A percentile compares a stretch with the other conserved stretches of the same genome.
phyloP scores from a whole-genome alignment of 1,140 invertebrate species.

The Plectrocnemia conspersa region DNA sequence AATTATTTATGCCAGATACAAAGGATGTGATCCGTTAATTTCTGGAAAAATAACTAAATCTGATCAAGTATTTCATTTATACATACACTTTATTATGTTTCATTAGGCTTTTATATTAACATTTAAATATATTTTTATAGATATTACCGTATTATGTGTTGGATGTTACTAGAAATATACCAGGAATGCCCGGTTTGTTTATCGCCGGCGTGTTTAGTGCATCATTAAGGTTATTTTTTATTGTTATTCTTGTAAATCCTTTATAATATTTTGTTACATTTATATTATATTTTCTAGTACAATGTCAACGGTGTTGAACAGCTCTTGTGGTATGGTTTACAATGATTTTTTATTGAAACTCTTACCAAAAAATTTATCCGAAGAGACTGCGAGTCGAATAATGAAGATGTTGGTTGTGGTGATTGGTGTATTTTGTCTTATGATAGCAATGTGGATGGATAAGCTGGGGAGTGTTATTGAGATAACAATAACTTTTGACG shows the following conservation, averaged over 20 bases:
- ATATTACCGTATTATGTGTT: constrained; percentile 60
- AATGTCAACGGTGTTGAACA: constrained; percentile 68
- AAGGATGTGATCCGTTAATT: constrained; percentile 46
- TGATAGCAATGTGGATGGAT: constrained; percentile 58
- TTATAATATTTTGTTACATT: constrained; percentile 9
- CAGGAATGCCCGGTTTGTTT: constrained; percentile 69
- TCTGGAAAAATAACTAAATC: constrained; percentile 47
- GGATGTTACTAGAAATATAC: constrained; percentile 55
- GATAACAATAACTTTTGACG: constrained; percentile 58
- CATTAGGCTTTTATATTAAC: background rate
- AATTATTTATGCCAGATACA: constrained; percentile 47
- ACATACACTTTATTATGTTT: background rate
- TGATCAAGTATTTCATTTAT: constrained; percentile 41
- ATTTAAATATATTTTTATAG: constrained; percentile 17
- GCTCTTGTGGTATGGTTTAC: constrained; percentile 66
- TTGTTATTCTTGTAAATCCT: constrained; percentile 1
- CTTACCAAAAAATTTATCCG: constrained; percentile 43
- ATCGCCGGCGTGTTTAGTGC: constrained; percentile 62
- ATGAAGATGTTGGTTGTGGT: constrained; percentile 57
- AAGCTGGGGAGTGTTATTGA: constrained; percentile 58
- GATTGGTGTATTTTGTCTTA: constrained; percentile 55
- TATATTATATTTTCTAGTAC: constrained; percentile 37
- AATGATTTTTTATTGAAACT: constrained; percentile 46
- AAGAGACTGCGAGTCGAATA: constrained; percentile 45
- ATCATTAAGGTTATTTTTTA: constrained; percentile 51